Evolutionary conservation across 2,797 vertebrate species (phyloP).

Genomic region (Molossus alvarezi): DNA sequence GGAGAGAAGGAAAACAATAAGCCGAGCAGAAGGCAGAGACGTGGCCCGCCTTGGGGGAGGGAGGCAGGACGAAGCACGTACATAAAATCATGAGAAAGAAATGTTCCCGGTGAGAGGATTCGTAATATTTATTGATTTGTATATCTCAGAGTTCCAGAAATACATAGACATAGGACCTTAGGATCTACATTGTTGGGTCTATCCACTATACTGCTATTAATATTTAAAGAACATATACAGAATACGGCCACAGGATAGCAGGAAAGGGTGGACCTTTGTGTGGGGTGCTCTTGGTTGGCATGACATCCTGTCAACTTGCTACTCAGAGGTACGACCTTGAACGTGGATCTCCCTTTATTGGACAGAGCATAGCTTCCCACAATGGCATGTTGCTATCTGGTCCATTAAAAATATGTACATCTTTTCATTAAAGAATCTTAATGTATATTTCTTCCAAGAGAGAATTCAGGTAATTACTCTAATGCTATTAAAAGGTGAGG

Average conservation of each 20-base stretch:
- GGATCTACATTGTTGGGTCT: neutral
- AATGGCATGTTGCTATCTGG: slow-evolving; percentile 71
- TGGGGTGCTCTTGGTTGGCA: slow-evolving; percentile 64
- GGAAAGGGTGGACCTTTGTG: slow-evolving; percentile 61
- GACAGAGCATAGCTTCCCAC: slow-evolving; percentile 59
- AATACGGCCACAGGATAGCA: neutral
- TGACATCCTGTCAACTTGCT: slow-evolving; percentile 26
- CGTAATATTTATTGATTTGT: neutral
- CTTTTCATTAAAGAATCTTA: slow-evolving; percentile 76
- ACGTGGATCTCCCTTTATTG: slow-evolving; percentile 43
- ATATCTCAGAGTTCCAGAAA: neutral
- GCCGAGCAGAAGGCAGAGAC: slow-evolving; percentile 64
- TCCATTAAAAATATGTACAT: slow-evolving; percentile 81
- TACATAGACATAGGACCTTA: neutral
- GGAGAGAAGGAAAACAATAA: slow-evolving; percentile 66
- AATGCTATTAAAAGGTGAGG: slow-evolving; percentile 72
- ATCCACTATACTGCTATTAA: slow-evolving; percentile 5
- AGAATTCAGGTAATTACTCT: slow-evolving; percentile 78
- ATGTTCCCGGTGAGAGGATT: neutral
- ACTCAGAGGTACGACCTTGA: neutral
- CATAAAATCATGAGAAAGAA: neutral
- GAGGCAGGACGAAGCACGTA: neutral
- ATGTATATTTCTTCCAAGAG: slow-evolving; percentile 64
- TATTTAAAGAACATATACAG: neutral
- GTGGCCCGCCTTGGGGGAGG: neutral